Evolutionary conservation across 37 sponge, comb jelly and placozoan species (phyloP).

Genomic region (Bolinopsis microptera): DNA sequence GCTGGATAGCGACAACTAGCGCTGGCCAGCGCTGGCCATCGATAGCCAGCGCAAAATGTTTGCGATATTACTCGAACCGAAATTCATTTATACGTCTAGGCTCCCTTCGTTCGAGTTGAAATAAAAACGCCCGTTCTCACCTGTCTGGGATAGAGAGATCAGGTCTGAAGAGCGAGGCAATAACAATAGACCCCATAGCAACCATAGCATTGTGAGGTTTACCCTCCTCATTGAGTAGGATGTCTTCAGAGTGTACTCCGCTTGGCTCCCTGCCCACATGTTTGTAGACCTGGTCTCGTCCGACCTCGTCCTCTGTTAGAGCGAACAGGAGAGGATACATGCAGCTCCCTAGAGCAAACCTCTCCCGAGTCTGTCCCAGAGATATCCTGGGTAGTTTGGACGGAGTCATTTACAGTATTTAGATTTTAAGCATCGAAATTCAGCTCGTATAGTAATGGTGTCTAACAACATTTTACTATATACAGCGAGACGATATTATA

Average conservation of each 20-base stretch:
- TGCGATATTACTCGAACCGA: too few relatives aligned
- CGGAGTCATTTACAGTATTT: too few relatives aligned
- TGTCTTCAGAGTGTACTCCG: slow-evolving; percentile 13
- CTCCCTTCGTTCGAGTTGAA: too few relatives aligned
- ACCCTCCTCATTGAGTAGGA: slow-evolving; percentile 4
- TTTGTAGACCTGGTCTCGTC: neutral
- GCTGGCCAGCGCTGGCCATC: too few relatives aligned
- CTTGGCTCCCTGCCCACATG: slow-evolving; percentile 24
- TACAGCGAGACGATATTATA: too few relatives aligned
- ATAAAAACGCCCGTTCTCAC: too few relatives aligned
- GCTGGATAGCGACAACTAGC: too few relatives aligned
- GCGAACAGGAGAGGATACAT: neutral
- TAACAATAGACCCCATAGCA: neutral
- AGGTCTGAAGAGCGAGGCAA: slow-evolving; percentile 39
- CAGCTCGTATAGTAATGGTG: too few relatives aligned
- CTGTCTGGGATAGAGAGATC: slow-evolving; percentile 4
- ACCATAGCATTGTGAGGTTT: slow-evolving; percentile 2
- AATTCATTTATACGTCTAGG: too few relatives aligned
- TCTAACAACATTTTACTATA: too few relatives aligned
- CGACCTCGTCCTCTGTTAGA: slow-evolving; percentile 3
- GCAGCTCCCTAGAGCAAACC: slow-evolving; percentile 39
- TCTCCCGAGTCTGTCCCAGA: slow-evolving; percentile 3
- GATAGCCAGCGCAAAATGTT: too few relatives aligned
- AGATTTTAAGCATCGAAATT: too few relatives aligned
- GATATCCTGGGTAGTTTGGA: neutral